Evolutionary conservation across 2,113 vertebrate species (phyloP).

Genomic region (Halichoerus grypus): DNA sequence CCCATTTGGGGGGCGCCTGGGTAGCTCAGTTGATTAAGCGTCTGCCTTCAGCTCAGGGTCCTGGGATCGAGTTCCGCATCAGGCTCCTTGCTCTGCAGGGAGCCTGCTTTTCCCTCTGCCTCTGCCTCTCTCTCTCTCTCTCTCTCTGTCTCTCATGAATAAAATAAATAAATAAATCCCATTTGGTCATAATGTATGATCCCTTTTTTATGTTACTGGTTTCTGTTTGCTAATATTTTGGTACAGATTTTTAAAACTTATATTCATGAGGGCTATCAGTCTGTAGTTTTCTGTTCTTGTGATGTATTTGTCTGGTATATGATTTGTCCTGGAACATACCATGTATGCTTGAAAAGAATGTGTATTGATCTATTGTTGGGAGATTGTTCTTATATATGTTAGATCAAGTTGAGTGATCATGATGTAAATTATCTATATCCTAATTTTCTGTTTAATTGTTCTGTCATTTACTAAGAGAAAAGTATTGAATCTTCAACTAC

Average conservation of each 20-base stretch:
- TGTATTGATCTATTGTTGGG: background rate
- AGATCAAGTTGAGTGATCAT: background rate
- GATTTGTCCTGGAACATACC: background rate
- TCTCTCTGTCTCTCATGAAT: background rate
- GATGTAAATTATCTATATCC: background rate
- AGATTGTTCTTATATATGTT: background rate
- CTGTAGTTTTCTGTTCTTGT: background rate
- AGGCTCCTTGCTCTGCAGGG: too few relatives aligned
- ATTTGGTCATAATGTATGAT: background rate
- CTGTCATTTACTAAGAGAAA: background rate
- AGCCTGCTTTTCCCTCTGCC: too few relatives aligned
- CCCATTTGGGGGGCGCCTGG: background rate
- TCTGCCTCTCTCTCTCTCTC: too few relatives aligned
- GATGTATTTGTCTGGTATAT: background rate
- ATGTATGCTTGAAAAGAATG: background rate
- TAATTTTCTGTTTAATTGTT: background rate
- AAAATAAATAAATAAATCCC: background rate
- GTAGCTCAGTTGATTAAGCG: background rate
- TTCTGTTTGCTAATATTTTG: slow-evolving; percentile 1
- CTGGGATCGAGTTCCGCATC: too few relatives aligned
- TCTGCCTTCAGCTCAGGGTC: too few relatives aligned
- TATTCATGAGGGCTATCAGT: background rate
- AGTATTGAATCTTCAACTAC: background rate
- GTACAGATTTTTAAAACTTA: background rate
- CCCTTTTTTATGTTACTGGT: background rate